Evolutionary conservation across 2,888 invertebrate genomes (phyloP).

Genomic region (Theretra japonica): DNA sequence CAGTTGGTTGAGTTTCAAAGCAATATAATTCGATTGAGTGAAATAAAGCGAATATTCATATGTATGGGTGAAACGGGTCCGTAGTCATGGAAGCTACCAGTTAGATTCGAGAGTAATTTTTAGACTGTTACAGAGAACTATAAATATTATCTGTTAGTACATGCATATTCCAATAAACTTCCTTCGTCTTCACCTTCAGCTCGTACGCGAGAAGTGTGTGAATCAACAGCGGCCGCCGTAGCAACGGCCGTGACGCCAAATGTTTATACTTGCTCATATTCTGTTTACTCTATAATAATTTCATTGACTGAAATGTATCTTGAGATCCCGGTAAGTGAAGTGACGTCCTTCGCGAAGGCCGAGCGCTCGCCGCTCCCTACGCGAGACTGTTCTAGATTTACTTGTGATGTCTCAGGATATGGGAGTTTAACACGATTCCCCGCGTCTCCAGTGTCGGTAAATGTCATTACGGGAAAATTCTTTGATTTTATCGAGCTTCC

Average conservation of each 20-base stretch:
- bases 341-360: conserved; percentile 41
- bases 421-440: conserved; percentile 44
- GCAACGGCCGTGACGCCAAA: conserved; percentile 71
- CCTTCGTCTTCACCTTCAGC: conserved; percentile 74
- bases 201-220: conserved; percentile 64
- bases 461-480: conserved; percentile 20
- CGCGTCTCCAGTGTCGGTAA: background rate
- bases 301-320: conserved; percentile 75
- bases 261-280: conserved; percentile 74
- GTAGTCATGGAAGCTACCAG: conserved; percentile 13
- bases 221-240: conserved; percentile 66
- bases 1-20: conserved; percentile 3
- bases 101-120: conserved; percentile 65
- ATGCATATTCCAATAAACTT: conserved; percentile 72
- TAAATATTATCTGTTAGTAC: conserved; percentile 75
- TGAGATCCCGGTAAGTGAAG: conserved; percentile 45
- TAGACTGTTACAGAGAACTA: conserved; percentile 72
- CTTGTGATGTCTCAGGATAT: conserved; percentile 37
- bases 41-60: background rate
- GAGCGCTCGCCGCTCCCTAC: conserved; percentile 31
- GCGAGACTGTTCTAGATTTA: conserved; percentile 40
- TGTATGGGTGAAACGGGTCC: background rate
- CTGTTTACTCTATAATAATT: conserved; percentile 78
- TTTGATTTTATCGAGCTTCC: conserved; percentile 21
- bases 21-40: background rate